Evolutionary conservation across 2,888 invertebrate genomes (phyloP).

Genomic region (Resseliella maxima): DNA sequence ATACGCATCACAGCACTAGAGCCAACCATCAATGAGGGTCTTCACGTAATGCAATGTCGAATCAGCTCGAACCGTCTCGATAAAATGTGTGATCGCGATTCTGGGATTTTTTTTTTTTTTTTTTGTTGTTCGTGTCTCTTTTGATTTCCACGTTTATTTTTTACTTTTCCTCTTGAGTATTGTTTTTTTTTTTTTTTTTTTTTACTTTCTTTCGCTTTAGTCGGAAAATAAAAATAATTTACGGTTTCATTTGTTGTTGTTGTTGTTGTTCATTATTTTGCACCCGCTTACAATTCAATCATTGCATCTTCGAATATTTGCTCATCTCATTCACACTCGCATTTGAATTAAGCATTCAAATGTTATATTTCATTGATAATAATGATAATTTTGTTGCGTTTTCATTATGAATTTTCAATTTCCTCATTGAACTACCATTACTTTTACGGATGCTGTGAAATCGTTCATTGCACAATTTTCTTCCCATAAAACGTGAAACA

Average conservation of each 20-base stretch:
- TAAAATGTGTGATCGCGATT: not conserved
- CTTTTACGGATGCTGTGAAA: no score
- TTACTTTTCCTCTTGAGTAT: no score
- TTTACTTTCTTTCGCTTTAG: not conserved
- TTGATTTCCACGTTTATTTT: no score
- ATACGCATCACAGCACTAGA: not conserved
- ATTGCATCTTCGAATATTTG: not conserved
- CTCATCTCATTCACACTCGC: not conserved
- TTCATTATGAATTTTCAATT: not conserved
- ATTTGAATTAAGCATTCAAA: not conserved
- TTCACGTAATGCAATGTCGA: not conserved
- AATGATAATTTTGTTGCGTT: no score
- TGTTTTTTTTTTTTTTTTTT: not conserved
- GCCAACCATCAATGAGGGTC: not conserved
- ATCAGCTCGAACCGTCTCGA: no score
- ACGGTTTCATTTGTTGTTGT: not conserved
- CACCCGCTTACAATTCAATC: not conserved
- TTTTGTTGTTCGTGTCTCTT: no score
- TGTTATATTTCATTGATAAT: not conserved
- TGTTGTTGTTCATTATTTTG: not conserved
- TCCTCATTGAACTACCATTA: no score
- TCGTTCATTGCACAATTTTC: no score
- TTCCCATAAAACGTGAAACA: no score
- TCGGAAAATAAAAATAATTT: slow-evolving; percentile 4
- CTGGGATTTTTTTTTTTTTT: not conserved